phyloP scores from a whole-genome alignment of 2,797 vertebrate species.

The Phoeniculus purpureus region DNA sequence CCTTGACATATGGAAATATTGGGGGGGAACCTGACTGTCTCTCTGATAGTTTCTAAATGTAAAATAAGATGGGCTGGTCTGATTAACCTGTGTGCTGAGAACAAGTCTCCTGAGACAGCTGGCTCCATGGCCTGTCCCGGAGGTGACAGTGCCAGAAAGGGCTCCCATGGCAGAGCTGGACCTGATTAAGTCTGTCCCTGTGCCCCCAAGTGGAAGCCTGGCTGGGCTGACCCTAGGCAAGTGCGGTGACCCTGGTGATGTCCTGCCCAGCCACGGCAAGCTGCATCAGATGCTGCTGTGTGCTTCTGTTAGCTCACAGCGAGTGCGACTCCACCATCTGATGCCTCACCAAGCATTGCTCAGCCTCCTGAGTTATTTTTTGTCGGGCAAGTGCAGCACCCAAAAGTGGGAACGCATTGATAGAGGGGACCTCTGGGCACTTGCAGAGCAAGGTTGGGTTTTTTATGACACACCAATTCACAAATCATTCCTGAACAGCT shows the following conservation, averaged over 20 bases:
- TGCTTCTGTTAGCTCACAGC: not conserved
- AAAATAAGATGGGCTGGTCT: not conserved
- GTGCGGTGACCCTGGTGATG: not conserved
- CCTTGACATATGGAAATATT: not conserved
- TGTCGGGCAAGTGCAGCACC: not conserved
- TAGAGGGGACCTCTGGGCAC: not conserved
- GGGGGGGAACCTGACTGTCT: not conserved
- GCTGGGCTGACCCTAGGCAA: not conserved
- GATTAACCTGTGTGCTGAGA: not conserved
- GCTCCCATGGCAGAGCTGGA: not conserved
- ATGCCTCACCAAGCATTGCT: not conserved
- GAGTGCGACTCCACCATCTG: rapidly evolving
- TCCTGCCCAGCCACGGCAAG: not conserved
- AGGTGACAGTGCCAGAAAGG: not conserved
- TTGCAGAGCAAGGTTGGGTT: not conserved
- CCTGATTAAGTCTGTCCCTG: not conserved
- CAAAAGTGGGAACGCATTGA: not conserved
- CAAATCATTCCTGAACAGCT: not conserved
- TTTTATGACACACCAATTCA: not conserved
- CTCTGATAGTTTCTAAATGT: not conserved
- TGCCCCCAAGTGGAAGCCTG: not conserved
- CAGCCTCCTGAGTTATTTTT: not conserved
- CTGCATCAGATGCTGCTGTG: not conserved
- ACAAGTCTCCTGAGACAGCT: rapidly evolving
- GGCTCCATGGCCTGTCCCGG: not conserved